Evolutionary conservation across 1,140 invertebrate species (phyloP).

Genomic region (Belonocnema kinseyi): DNA sequence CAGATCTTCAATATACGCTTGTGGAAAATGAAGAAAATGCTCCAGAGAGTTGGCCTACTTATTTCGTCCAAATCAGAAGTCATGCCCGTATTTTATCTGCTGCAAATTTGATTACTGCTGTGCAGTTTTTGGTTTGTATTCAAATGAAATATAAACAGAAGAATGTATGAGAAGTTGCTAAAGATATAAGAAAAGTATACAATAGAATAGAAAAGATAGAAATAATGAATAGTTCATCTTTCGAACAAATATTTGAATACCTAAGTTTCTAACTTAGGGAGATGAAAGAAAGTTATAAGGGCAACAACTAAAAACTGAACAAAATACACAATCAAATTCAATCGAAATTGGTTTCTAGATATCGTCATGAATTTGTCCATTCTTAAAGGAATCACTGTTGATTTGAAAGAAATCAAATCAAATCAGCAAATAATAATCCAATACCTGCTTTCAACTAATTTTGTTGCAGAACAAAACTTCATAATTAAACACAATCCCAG

Average conservation of each 20-base stretch:
- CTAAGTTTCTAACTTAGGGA: too few species aligned
- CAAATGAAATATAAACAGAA: too few species aligned
- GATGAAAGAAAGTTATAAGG: too few species aligned
- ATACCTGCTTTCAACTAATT: neutral
- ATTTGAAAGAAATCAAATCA: neutral
- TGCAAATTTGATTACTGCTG: too few species aligned
- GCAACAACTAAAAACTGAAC: too few species aligned
- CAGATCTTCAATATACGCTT: neutral
- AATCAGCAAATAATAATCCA: constrained; percentile 1
- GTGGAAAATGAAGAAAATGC: neutral
- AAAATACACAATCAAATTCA: too few species aligned
- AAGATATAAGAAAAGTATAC: too few species aligned
- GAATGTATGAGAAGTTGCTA: too few species aligned
- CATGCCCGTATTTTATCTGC: neutral
- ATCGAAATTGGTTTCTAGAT: neutral
- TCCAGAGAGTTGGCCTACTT: neutral
- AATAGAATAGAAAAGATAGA: too few species aligned
- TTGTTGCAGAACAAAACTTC: neutral
- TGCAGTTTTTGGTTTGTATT: too few species aligned
- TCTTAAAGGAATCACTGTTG: neutral
- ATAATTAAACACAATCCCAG: neutral
- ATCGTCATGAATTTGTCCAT: neutral
- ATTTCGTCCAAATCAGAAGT: neutral
- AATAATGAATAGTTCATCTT: too few species aligned
- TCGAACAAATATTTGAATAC: too few species aligned